phyloP scores from a whole-genome alignment of 53 echinoderm and acorn worm genomes.

The Luidia sarsii region DNA sequence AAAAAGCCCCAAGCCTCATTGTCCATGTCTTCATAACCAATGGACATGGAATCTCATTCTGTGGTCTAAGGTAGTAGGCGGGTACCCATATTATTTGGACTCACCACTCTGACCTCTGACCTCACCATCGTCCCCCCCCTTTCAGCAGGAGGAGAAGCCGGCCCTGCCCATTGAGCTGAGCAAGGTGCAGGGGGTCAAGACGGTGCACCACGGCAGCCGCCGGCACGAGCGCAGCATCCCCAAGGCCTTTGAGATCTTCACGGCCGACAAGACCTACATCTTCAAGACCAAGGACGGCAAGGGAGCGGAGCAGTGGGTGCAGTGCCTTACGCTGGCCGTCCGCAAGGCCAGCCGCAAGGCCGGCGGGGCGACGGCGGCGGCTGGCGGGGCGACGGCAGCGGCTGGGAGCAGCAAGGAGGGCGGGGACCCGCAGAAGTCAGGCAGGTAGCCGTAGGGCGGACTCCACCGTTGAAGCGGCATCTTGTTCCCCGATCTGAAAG shows the following conservation, averaged over 20 bases:
- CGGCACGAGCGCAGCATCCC: slow-evolving; percentile 93
- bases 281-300: slow-evolving; percentile 94
- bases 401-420: no score
- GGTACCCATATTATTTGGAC: no score
- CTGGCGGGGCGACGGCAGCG: not conserved
- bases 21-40: not conserved
- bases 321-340: slow-evolving; percentile 94
- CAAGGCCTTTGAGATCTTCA: slow-evolving; percentile 96
- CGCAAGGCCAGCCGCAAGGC: slow-evolving; percentile 61
- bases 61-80: no score
- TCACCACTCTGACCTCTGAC: no score
- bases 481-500: no score
- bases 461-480: no score
- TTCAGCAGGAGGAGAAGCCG: slow-evolving; percentile 60
- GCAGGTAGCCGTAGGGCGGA: not conserved
- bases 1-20: no score
- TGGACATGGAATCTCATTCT: not conserved
- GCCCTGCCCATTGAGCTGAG: slow-evolving; percentile 85
- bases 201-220: slow-evolving; percentile 62
- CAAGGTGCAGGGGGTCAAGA: slow-evolving; percentile 95
- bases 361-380: not conserved
- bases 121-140: not conserved
- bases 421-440: not conserved
- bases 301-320: slow-evolving; percentile 99
- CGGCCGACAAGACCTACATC: slow-evolving; percentile 95